Evolutionary conservation across 2,113 vertebrate species (phyloP).

Genomic region (Poicephalus gulielmi): DNA sequence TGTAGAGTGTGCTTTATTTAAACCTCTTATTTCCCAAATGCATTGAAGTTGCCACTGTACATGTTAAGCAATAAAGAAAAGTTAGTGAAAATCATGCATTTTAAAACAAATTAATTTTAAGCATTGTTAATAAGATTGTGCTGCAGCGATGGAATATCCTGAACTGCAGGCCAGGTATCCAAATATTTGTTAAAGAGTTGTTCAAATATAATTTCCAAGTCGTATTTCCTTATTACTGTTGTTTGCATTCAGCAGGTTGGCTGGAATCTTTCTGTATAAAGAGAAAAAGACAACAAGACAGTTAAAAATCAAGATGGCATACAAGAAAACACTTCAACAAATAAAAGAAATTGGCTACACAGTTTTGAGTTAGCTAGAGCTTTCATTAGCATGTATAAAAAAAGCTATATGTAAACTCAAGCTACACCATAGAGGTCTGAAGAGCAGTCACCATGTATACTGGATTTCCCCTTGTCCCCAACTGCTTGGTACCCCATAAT

Average conservation of each 20-base stretch:
- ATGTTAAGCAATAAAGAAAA: conserved; percentile 77
- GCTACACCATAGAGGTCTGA: not conserved
- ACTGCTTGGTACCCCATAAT: not conserved
- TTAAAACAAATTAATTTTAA: conserved; percentile 77
- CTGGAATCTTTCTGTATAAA: conserved; percentile 85
- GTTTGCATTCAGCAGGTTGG: conserved; percentile 97
- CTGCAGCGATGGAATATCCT: conserved; percentile 72
- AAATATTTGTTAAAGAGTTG: conserved; percentile 73
- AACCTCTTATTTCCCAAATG: conserved; percentile 71
- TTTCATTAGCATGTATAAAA: not conserved
- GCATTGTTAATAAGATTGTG: conserved; percentile 73
- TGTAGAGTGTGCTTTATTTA: conserved; percentile 71
- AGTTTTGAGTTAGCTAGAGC: not conserved
- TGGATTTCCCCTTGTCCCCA: not conserved
- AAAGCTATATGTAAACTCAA: not conserved
- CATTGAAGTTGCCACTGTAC: conserved; percentile 77
- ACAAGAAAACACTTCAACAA: not conserved
- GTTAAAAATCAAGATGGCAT: not conserved
- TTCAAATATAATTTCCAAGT: conserved; percentile 74
- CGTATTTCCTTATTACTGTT: conserved; percentile 87
- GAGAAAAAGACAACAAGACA: not conserved
- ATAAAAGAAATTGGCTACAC: not conserved
- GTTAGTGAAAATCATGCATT: conserved; percentile 85
- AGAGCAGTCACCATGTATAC: not conserved
- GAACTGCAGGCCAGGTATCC: conserved; percentile 78